phyloP scores from a whole-genome alignment of 2,888 invertebrate genomes.

The Netelia fuscicornis region DNA sequence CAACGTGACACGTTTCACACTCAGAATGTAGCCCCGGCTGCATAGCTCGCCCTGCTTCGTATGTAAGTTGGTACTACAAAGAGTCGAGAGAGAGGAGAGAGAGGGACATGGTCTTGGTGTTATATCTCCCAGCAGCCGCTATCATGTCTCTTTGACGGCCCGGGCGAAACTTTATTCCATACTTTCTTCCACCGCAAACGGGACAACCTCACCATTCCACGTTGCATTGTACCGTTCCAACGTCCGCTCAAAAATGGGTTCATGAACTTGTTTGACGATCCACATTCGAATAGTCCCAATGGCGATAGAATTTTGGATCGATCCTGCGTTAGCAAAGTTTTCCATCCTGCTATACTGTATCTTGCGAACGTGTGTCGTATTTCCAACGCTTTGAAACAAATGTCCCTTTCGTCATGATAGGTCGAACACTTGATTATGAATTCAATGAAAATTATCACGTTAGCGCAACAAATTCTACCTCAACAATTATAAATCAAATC shows the following conservation, averaged over 20 bases:
- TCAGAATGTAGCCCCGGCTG: conserved; percentile 29
- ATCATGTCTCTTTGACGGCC: conserved; percentile 54
- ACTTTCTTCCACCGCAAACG: conserved; percentile 52
- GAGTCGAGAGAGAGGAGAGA: conserved; percentile 49
- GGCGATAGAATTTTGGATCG: not conserved
- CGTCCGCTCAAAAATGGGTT: not conserved
- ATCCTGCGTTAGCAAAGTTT: not conserved
- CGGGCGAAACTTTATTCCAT: conserved; percentile 55
- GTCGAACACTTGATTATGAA: not conserved
- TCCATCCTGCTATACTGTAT: not conserved
- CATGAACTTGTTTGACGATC: not conserved
- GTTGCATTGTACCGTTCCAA: not conserved
- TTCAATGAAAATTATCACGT: conserved; percentile 19
- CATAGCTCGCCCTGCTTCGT: conserved; percentile 40
- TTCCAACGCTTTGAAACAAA: not conserved
- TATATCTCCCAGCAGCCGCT: conserved; percentile 49
- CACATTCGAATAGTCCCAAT: not conserved
- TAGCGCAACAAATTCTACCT: conserved; percentile 37
- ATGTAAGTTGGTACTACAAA: conserved; percentile 58
- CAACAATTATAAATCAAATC: conserved; percentile 66
- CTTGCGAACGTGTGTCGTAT: not conserved
- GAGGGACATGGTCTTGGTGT: conserved; percentile 6
- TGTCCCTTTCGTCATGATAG: not conserved
- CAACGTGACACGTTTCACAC: conserved; percentile 56
- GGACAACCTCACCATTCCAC: conserved; percentile 42